phyloP scores from a whole-genome alignment of 1,140 invertebrate genomes.

The Limonius californicus region DNA sequence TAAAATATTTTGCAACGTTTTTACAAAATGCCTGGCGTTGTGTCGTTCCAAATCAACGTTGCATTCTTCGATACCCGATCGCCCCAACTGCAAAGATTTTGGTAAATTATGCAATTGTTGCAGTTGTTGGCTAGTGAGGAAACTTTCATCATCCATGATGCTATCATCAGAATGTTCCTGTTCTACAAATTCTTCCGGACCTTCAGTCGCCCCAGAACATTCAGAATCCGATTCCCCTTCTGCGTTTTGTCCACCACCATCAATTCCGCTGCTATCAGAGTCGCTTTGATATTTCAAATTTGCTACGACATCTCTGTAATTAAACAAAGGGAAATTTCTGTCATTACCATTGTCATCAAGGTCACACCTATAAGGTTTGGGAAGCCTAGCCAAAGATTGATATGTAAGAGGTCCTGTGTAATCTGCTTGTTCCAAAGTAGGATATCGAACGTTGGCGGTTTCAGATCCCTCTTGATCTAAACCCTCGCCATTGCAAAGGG shows the following conservation, averaged over 20 bases:
- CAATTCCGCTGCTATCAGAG: conserved; percentile 51
- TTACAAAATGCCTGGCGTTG: conserved; percentile 73
- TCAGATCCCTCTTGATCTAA: conserved; percentile 57
- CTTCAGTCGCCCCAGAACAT: conserved; percentile 69
- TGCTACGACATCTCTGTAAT: conserved; percentile 51
- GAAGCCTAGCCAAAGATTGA: conserved; percentile 74
- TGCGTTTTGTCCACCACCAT: conserved; percentile 55
- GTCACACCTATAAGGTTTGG: conserved; percentile 72
- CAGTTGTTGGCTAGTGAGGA: conserved; percentile 52
- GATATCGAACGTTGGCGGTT: conserved; percentile 69
- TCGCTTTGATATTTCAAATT: conserved; percentile 50
- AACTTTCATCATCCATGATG: conserved; percentile 50
- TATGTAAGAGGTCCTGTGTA: conserved; percentile 81
- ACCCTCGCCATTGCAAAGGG: conserved; percentile 68
- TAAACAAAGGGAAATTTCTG: background rate
- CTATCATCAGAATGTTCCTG: conserved; percentile 52
- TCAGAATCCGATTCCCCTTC: conserved; percentile 55
- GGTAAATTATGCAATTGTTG: conserved; percentile 61
- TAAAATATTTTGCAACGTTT: conserved; percentile 62
- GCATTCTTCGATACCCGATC: conserved; percentile 60
- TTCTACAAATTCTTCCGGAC: conserved; percentile 56
- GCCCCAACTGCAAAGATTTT: conserved; percentile 56
- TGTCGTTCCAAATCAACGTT: conserved; percentile 73
- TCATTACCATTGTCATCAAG: too few relatives aligned
- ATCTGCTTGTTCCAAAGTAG: conserved; percentile 71